A percentile compares a stretch with the other conserved stretches of the same genome.
These are phyloP conservation scores for Rhingia campestris DNA, from an alignment of 2,888 invertebrate genomes.

Conservation along the genomic window DNA sequence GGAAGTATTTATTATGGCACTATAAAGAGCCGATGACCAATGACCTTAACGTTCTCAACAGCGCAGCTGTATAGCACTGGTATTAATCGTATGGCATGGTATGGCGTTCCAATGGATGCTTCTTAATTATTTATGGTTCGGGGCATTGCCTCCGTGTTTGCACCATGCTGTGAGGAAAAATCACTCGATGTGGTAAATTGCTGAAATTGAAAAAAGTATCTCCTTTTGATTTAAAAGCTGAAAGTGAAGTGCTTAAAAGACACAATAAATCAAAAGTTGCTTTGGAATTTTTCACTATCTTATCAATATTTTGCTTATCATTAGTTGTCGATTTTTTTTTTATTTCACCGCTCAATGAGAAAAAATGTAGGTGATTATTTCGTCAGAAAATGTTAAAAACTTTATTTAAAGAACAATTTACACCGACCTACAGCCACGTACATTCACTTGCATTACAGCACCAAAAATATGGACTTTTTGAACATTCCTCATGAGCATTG, in stretches of 20 bases:
- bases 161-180: slow-evolving; percentile 7
- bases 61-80: slow-evolving; percentile 1
- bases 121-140: slow-evolving; percentile 56
- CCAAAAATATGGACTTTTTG: no score
- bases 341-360: no score
- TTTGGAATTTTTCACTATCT: slow-evolving; percentile 47
- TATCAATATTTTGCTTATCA: slow-evolving; percentile 62
- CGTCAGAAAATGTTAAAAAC: no score
- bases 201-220: neutral
- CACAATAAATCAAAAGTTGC: slow-evolving; percentile 39
- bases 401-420: no score
- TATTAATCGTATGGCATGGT: neutral
- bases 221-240: slow-evolving; percentile 23
- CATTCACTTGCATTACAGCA: no score
- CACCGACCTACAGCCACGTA: no score
- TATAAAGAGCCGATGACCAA: slow-evolving; percentile 52
- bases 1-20: no score
- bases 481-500: no score
- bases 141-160: slow-evolving; percentile 27
- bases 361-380: no score
- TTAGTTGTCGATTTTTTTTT: neutral
- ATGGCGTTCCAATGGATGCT: slow-evolving; percentile 64
- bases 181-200: slow-evolving; percentile 1
- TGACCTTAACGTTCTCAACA: slow-evolving; percentile 69
- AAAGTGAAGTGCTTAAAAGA: slow-evolving; percentile 42